Percentiles rank a stretch among this genome's conserved stretches.
phyloP scores from a whole-genome alignment of 2,888 invertebrate species.

The Osmoderma eremita region DNA sequence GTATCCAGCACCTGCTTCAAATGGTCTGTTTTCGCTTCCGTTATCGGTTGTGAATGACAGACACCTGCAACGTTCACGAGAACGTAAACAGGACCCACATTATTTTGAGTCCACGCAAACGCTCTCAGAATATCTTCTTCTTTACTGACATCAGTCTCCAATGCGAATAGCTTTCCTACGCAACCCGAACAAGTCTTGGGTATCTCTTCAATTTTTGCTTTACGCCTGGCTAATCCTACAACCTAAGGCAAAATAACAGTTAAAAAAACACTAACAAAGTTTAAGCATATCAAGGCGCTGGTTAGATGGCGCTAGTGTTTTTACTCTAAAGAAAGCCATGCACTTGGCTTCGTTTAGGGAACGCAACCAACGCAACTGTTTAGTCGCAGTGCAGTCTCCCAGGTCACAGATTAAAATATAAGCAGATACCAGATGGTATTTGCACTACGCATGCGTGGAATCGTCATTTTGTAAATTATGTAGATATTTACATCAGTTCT shows the following conservation, averaged over 20 bases:
- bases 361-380: no score
- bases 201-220: slow-evolving; percentile 14
- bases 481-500: no score
- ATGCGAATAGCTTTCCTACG: slow-evolving; percentile 38
- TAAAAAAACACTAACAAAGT: not conserved
- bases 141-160: slow-evolving; percentile 41
- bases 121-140: slow-evolving; percentile 42
- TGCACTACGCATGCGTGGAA: no score
- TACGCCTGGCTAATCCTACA: slow-evolving; percentile 34
- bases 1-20: slow-evolving; percentile 12
- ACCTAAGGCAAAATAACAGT: slow-evolving; percentile 12
- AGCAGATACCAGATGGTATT: no score
- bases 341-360: no score
- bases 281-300: no score
- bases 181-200: not conserved
- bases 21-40: slow-evolving; percentile 1
- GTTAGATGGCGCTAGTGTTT: no score
- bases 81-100: slow-evolving; percentile 43
- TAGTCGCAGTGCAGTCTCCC: no score
- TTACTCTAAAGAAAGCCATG: no score
- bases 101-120: slow-evolving; percentile 40
- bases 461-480: no score
- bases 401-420: no score
- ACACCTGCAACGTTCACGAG: slow-evolving; percentile 45
- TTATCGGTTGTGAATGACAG: not conserved